These are phyloP conservation scores for Serinus canaria DNA, from an alignment of 2,113 vertebrate genomes.

Conservation along the genomic window DNA sequence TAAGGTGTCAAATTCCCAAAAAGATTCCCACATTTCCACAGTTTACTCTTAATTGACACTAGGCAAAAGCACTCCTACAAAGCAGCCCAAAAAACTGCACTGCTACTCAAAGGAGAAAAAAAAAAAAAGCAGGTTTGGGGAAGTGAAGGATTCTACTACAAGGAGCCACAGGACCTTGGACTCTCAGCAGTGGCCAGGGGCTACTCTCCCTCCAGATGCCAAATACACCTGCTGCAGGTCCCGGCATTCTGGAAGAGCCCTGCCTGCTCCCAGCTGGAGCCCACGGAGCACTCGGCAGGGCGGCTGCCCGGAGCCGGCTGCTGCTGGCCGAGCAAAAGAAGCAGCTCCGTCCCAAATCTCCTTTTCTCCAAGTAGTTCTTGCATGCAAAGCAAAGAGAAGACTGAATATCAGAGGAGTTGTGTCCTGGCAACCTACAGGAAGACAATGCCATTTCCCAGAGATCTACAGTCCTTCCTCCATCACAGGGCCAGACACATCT, in stretches of 20 bases:
- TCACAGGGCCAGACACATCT: fast-evolving
- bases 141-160: neutral
- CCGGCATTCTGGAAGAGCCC: neutral
- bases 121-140: neutral
- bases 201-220: fast-evolving
- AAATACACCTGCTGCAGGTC: fast-evolving
- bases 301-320: fast-evolving
- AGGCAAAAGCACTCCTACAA: neutral
- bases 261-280: neutral
- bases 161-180: fast-evolving
- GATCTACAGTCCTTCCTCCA: neutral
- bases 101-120: neutral
- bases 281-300: fast-evolving
- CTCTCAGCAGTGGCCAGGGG: neutral
- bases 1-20: neutral
- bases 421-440: neutral
- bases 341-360: neutral
- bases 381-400: neutral
- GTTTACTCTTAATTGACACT: neutral
- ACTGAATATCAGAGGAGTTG: neutral
- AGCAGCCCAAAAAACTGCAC: fast-evolving
- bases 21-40: neutral
- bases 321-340: neutral
- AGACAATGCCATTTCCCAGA: neutral
- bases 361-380: neutral